A percentile compares a stretch with the other conserved stretches of the same genome.
Evolutionary conservation across 1,140 invertebrate species (phyloP).

Genomic region (Cotesia vestalis): DNA sequence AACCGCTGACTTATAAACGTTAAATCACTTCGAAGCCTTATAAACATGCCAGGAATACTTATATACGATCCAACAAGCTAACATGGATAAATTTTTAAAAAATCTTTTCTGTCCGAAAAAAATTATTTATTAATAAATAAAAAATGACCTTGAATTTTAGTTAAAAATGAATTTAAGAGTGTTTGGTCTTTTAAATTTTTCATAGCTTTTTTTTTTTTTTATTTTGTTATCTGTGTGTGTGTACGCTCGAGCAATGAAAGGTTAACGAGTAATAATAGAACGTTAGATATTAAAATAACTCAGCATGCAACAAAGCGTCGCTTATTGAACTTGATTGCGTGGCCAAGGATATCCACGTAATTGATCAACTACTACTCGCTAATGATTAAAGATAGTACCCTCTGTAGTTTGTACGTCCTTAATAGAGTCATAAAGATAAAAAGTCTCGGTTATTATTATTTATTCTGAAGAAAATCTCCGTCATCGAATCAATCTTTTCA

Average conservation of each 20-base stretch:
- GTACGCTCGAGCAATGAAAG: too few species aligned
- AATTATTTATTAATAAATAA: neutral
- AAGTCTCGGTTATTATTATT: too few species aligned
- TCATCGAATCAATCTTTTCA: too few species aligned
- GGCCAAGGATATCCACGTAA: slow-evolving; percentile 8
- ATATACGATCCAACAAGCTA: slow-evolving; percentile 29
- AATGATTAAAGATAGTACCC: too few species aligned
- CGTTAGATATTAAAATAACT: slow-evolving; percentile 18
- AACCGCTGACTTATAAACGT: slow-evolving; percentile 32
- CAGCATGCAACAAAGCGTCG: too few species aligned
- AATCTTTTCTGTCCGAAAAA: slow-evolving; percentile 1
- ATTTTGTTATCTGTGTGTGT: too few species aligned
- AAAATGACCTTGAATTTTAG: neutral
- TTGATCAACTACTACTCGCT: neutral
- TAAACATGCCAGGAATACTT: slow-evolving; percentile 40
- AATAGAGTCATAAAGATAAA: too few species aligned
- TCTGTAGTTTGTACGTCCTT: too few species aligned
- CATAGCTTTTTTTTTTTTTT: too few species aligned
- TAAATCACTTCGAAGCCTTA: slow-evolving; percentile 36
- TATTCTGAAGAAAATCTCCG: too few species aligned
- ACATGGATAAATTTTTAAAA: slow-evolving; percentile 9
- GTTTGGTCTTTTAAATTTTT: too few species aligned
- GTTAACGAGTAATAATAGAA: slow-evolving; percentile 14
- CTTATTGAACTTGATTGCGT: slow-evolving; percentile 3
- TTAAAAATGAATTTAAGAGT: too few species aligned